Evolutionary conservation across 2,888 invertebrate species (phyloP), one percentile per base, ranked within the genome.

Genomic region (Heliconius cydno): DNA sequence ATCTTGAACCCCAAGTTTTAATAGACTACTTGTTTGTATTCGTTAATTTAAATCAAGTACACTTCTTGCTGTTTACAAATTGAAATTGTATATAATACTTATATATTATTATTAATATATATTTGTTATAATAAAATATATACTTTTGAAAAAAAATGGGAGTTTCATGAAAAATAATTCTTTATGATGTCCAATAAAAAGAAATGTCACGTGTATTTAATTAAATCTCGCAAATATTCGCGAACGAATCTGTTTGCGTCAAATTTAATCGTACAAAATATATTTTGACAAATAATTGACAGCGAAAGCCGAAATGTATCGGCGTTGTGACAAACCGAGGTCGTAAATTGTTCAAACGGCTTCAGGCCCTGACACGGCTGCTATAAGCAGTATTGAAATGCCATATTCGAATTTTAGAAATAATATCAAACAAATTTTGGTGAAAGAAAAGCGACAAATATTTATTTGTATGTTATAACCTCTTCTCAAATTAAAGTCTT

Each of bases 271-370:
- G 38, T 73, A 73, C 34, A 25, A 65, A 38, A 73, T 60, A 34
- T 73, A 73, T 73, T 73, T 73, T 73, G 73, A 78, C 73, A 66
- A 87, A 88, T 88, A 86, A 88, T 87, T 86, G 87, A 87, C 87
- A 86, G 83, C 84, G 86, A 86, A 87, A 86, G 86, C 84, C 85
- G 85, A 86, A 85, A 86, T 84, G 86, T 86, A 88, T 88, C 87
- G n/a, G 87, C 82, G 81, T 82, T 86, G 85, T 88, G 87, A 89
- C 88, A 88, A 87, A 88, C 88, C 84, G 88, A 77, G 68, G 78
- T 85, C 79, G 88, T 88, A 89, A 88, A 89, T 88, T 86, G 81
- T 83, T 82, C 84, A 86, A 88, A 88, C 86, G 84, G 86, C 84
- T 84, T 82, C 84, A 85, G 87, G 86, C 25, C 25, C 34, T 73